phyloP scores from a whole-genome alignment of 1,140 invertebrate genomes.

The Lordiphosa stackelbergi region DNA sequence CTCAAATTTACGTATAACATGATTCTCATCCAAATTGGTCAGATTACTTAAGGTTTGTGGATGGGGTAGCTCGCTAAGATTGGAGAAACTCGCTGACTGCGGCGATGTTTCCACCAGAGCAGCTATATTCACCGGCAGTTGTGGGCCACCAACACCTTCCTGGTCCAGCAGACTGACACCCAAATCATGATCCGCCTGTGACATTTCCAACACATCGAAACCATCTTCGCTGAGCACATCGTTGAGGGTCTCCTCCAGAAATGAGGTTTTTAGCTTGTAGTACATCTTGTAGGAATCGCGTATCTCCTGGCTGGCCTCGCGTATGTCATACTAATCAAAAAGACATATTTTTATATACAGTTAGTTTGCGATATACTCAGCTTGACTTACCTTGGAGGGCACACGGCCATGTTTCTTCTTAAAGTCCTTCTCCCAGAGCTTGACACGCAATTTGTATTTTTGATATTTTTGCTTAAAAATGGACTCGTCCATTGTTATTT shows the following conservation, averaged over 20 bases:
- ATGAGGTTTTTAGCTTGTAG: conserved; percentile 86
- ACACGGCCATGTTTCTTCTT: conserved; percentile 82
- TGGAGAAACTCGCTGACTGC: conserved; percentile 22
- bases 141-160: not conserved
- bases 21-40: conserved; percentile 49
- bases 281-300: conserved; percentile 88
- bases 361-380: not conserved
- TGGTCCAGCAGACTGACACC: conserved; percentile 35
- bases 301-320: conserved; percentile 83
- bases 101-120: conserved; percentile 32
- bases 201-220: conserved; percentile 75
- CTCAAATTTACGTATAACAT: conserved; percentile 61
- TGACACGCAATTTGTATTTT: conserved; percentile 85
- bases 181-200: conserved; percentile 54
- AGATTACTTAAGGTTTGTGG: conserved; percentile 44
- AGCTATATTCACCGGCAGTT: conserved; percentile 50
- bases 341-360: not conserved
- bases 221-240: conserved; percentile 77
- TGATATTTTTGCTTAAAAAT: conserved; percentile 71
- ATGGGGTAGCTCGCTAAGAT: conserved; percentile 28
- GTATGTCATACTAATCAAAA: conserved; percentile 83
- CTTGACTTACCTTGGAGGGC: conserved; percentile 83
- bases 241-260: conserved; percentile 83
- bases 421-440: conserved; percentile 88
- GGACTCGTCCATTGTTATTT: conserved; percentile 63